phyloP scores from a whole-genome alignment of 2,888 invertebrate species.

The Eurytoma adleriae region DNA sequence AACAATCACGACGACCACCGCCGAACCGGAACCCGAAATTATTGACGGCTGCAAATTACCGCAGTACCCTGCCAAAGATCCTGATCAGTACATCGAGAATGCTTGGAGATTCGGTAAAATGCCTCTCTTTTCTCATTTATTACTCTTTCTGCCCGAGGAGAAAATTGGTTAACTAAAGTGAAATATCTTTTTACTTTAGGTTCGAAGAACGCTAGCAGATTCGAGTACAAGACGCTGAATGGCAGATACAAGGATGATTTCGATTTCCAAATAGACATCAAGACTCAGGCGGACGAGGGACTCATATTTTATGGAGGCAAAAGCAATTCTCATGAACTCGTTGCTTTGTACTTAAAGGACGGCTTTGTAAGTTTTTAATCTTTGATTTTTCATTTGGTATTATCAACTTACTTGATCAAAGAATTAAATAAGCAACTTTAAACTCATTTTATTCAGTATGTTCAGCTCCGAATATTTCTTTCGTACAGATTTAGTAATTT shows the following conservation, averaged over 20 bases:
- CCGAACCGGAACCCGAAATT: slow-evolving; percentile 63
- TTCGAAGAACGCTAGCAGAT: slow-evolving; percentile 82
- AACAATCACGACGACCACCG: slow-evolving; percentile 58
- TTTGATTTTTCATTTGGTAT: not conserved
- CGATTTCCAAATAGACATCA: slow-evolving; percentile 88
- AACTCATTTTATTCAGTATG: no score
- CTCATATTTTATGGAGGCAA: slow-evolving; percentile 89
- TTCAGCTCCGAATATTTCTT: no score
- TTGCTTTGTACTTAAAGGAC: slow-evolving; percentile 85
- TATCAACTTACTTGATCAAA: no score
- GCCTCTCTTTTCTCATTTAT: not conserved
- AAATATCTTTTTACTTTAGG: slow-evolving; percentile 75
- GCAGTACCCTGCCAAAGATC: slow-evolving; percentile 77
- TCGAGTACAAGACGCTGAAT: slow-evolving; percentile 81
- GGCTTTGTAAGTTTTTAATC: slow-evolving; percentile 80
- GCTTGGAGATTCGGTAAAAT: slow-evolving; percentile 81
- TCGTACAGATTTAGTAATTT: no score
- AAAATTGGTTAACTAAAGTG: not conserved
- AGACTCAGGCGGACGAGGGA: slow-evolving; percentile 86
- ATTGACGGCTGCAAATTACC: slow-evolving; percentile 77
- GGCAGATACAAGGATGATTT: slow-evolving; percentile 82
- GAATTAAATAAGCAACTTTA: no score
- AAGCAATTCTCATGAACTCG: slow-evolving; percentile 80
- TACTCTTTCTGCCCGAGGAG: not conserved
- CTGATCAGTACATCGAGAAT: slow-evolving; percentile 77